Evolutionary conservation across 2,888 invertebrate species (phyloP).

Genomic region (Drosophila pseudotakahashii): DNA sequence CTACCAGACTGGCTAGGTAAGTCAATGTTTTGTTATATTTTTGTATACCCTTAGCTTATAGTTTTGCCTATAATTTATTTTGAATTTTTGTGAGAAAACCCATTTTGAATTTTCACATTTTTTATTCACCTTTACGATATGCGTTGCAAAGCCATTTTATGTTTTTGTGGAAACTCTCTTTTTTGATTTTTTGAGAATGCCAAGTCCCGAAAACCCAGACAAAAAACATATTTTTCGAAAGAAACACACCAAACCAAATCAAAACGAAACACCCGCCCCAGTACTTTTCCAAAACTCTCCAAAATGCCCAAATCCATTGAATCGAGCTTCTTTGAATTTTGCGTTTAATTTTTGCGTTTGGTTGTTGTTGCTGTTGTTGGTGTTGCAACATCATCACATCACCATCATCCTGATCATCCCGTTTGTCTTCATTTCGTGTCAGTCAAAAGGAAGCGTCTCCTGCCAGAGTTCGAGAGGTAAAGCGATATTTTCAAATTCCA

Average conservation of each 20-base stretch:
- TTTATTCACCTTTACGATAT: slow-evolving; percentile 48
- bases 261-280: slow-evolving; percentile 20
- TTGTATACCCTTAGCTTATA: slow-evolving; percentile 62
- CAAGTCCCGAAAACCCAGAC: slow-evolving; percentile 18
- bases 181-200: slow-evolving; percentile 55
- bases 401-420: slow-evolving; percentile 53
- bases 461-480: slow-evolving; percentile 64
- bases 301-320: slow-evolving; percentile 33
- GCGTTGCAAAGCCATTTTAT: slow-evolving; percentile 47
- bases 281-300: slow-evolving; percentile 25
- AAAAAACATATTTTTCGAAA: slow-evolving; percentile 23
- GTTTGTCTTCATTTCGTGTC: slow-evolving; percentile 76
- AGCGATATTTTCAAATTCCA: slow-evolving; percentile 66
- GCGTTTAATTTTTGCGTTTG: slow-evolving; percentile 61
- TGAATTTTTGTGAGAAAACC: slow-evolving; percentile 42
- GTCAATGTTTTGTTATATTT: slow-evolving; percentile 74
- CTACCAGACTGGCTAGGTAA: slow-evolving; percentile 85
- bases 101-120: slow-evolving; percentile 39
- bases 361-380: slow-evolving; percentile 56
- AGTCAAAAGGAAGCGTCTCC: slow-evolving; percentile 67
- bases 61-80: slow-evolving; percentile 51
- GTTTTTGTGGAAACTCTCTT: slow-evolving; percentile 51
- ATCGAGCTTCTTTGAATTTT: slow-evolving; percentile 71
- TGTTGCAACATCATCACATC: slow-evolving; percentile 50
- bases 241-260: slow-evolving; percentile 17